Percentiles rank a stretch among this genome's conserved stretches.
Evolutionary conservation across 2,888 invertebrate species (phyloP).

Genomic region (Polyommatus icarus): DNA sequence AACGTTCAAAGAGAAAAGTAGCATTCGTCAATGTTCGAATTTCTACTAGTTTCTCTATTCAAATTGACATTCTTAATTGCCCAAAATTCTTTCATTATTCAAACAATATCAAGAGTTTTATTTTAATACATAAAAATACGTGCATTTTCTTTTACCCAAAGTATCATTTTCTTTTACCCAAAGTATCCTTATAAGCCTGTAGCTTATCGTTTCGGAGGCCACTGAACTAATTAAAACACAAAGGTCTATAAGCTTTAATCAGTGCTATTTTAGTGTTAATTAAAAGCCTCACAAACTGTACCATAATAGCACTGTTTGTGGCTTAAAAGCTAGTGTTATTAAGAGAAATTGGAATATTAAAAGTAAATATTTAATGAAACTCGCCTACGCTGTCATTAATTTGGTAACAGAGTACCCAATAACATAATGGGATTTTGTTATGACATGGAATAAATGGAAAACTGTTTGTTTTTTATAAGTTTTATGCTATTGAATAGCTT

Average conservation of each 20-base stretch:
- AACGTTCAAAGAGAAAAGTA: too few species aligned
- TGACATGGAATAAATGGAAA: too few species aligned
- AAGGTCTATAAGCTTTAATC: constrained; percentile 21
- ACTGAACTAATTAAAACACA: constrained; percentile 1
- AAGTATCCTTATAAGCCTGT: not conserved
- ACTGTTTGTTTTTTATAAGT: too few species aligned
- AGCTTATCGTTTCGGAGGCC: constrained; percentile 7
- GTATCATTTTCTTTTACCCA: not conserved
- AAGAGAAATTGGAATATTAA: constrained; percentile 2
- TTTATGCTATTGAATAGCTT: too few species aligned
- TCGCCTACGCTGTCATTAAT: not conserved
- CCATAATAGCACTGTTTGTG: constrained; percentile 1
- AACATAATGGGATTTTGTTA: not conserved
- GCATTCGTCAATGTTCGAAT: too few species aligned
- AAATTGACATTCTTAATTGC: too few species aligned
- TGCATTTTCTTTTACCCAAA: not conserved
- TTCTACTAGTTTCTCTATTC: too few species aligned
- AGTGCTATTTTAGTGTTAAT: constrained; percentile 24
- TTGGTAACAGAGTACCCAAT: not conserved
- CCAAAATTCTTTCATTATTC: too few species aligned
- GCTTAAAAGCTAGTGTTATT: not conserved
- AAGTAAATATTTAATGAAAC: not conserved
- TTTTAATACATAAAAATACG: not conserved
- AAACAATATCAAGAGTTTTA: too few species aligned
- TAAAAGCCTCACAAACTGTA: constrained; percentile 7